phyloP scores from a whole-genome alignment of 2,797 vertebrate genomes.

The Balearica regulorum region DNA sequence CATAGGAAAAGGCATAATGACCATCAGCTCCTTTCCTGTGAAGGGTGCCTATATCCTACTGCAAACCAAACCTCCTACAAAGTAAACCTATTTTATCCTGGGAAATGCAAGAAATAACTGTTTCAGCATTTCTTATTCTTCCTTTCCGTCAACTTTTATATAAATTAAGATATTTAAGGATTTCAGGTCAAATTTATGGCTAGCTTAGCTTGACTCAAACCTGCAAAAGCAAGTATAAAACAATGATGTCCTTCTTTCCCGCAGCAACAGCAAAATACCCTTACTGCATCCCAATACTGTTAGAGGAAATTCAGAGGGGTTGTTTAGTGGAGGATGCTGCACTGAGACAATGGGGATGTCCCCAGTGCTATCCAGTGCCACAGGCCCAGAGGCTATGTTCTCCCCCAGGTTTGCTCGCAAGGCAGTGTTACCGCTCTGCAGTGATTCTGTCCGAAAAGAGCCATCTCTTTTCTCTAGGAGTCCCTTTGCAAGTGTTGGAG shows the following conservation, averaged over 20 bases:
- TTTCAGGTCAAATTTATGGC: background rate
- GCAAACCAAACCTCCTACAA: background rate
- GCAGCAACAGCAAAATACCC: background rate
- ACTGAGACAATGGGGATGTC: background rate
- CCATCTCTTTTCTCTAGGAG: background rate
- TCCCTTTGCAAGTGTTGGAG: background rate
- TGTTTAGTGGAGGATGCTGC: background rate
- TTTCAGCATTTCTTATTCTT: background rate
- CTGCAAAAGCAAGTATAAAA: background rate
- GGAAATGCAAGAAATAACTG: background rate
- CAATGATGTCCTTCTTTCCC: background rate
- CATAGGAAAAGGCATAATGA: background rate
- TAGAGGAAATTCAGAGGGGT: background rate
- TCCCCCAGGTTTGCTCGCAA: background rate
- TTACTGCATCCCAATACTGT: background rate
- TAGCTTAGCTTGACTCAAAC: background rate
- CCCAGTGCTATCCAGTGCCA: background rate
- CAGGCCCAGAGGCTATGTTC: accelerated
- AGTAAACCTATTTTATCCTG: background rate
- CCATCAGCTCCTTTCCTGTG: background rate
- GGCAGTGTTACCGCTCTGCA: accelerated
- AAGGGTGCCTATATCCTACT: background rate
- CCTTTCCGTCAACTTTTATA: background rate
- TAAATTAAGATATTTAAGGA: background rate
- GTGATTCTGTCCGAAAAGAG: background rate